Base-by-base conservation (phyloP, 2,888 invertebrate genomes). In the Phytoseiulus persimilis region DNA sequence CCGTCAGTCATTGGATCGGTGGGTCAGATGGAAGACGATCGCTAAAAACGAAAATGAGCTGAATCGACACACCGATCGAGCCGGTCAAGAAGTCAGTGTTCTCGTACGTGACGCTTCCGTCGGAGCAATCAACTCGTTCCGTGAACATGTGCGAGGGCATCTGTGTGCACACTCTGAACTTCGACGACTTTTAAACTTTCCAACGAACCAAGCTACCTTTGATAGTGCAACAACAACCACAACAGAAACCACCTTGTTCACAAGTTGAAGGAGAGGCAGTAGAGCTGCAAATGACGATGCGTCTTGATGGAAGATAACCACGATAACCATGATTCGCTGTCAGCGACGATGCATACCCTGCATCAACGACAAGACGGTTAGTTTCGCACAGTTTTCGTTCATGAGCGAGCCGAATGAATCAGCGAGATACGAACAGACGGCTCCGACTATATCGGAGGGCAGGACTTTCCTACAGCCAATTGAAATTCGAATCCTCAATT, bases 51-150 rank as follows among this genome's bases (percentile, higher is more conserved):
- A n/a, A 9, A 3, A 9, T 39, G 9, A 39, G 65, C 65, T 11
- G 18, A 2, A 23, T 65, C 65, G 65, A 28, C 65, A 3, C 65
- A 65, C 23, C 65, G 28, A 28, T 65, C 65, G 39, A 65, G 65
- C 28, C 65, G 28, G 65, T 65, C 65, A 65, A 28, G 11, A 28
- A 65, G 65, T 65, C 65, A 65, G 65, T 65, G 65, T 65, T 65
- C 65, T 65, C 65, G 65, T 65, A 65, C 65, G 65, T 65, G 65
- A 65, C 65, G 65, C 65, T 65, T 65, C 65, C 65, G 65, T 65
- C 65, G 65, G 65, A 65, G 65, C 65, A 65, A 65, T 65, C 65
- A 65, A 65, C 65, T 65, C 65, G 65, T 65, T 65, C 65, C 65
- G 65, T 65, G 5, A 65, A 65, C 65, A 65, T 65, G 65, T 65